A percentile compares a stretch with the other conserved stretches of the same genome.
Conservation (phyloP, 2,888 invertebrate species). For the Adelphocoris suturalis region DNA sequence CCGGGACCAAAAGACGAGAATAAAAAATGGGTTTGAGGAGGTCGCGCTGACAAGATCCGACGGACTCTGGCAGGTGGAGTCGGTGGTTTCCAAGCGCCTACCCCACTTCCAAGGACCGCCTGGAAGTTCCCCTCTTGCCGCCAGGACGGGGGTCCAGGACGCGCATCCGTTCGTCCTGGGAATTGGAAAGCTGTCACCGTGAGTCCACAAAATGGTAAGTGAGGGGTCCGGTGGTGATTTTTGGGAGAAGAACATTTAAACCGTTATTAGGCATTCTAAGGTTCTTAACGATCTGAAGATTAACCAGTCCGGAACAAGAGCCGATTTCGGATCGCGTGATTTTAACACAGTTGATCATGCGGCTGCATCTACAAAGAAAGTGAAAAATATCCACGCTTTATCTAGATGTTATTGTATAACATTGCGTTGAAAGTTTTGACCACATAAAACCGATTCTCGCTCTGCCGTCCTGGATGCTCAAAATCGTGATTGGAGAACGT, state of each 20-base stretch:
- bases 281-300: no score
- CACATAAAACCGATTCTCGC: no score
- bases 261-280: no score
- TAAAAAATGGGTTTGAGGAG: not conserved
- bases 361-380: no score
- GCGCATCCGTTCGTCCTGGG: constrained; percentile 12
- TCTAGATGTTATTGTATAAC: no score
- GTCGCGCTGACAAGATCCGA: constrained; percentile 13
- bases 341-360: no score
- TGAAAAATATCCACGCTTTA: no score
- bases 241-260: not conserved
- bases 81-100: not conserved
- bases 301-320: no score
- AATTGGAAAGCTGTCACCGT: constrained; percentile 11
- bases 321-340: no score
- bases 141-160: not conserved
- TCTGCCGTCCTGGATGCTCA: no score
- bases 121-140: not conserved
- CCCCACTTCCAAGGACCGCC: not conserved
- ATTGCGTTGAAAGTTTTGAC: no score
- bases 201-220: not conserved
- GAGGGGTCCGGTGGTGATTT: not conserved
- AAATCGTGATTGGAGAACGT: no score
- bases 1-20: constrained; percentile 1
- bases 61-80: constrained; percentile 21